Base-by-base conservation (phyloP, 2,888 invertebrate genomes). In the Drosophila affinis region DNA sequence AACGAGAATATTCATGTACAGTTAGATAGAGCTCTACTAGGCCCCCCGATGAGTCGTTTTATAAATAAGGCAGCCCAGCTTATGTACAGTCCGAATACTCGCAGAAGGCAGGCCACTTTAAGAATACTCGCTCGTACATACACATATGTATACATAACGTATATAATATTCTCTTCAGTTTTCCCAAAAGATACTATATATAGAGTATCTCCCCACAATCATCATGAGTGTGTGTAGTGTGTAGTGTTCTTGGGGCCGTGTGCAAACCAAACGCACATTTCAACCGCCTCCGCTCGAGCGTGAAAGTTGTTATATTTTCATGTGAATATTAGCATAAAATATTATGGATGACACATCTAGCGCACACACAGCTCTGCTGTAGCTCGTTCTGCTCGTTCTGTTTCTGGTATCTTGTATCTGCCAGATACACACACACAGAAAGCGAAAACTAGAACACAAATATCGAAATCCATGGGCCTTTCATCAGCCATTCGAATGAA, bases 331-430 rank as follows among this genome's bases (percentile, higher is more conserved):
- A 86, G 87, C 87, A 81, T 87, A 79, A 81, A 88, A 88, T 88
- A 86, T 86, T 88, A 81, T 78, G 78, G 85, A 88, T 84, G 89
- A 88, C 85, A 86, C 87, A 85, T 88, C 81, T 84, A 87, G 87
- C 72, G 70, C 87, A 76, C 70, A 62, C 48, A 44, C 52, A 27
- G 47, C 21, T 63, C 52, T 32, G 47, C 21, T 63, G 29, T 62
- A 44, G 55, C 67, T 56, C 49, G 62, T 7, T 39, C 14, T 39
- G 14, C 5, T 32, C 29, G 12, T 39, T n/a, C n/a, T n/a, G 39
- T 39, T 39, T 39, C 39, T 39, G 39, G 39, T 76, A 67, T 74
- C 62, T 70, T 59, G 67, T 82, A 70, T 70, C 80, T 78, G 69
- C 39, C 59, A 69, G 54, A 65, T 53, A 72, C 60, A 65, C 46